Evolutionary conservation across 2,888 invertebrate species (phyloP).

Genomic region (Agrypnus murinus): DNA sequence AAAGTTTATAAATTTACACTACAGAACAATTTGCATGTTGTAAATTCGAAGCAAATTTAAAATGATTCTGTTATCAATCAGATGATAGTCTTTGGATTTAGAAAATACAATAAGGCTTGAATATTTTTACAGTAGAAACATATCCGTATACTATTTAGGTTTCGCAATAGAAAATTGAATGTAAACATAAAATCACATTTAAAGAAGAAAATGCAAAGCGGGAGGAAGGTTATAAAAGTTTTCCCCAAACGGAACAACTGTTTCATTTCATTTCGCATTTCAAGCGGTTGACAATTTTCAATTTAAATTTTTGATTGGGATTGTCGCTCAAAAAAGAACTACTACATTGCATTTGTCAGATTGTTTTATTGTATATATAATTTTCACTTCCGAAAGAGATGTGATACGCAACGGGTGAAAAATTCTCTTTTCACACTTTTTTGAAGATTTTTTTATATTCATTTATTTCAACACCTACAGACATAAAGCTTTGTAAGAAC

Average conservation of each 20-base stretch:
- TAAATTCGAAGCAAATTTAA: neutral
- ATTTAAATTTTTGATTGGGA: slow-evolving; percentile 51
- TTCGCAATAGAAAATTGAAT: slow-evolving; percentile 46
- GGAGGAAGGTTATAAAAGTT: slow-evolving; percentile 44
- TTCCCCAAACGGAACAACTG: slow-evolving; percentile 37
- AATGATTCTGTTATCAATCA: slow-evolving; percentile 30
- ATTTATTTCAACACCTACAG: too few relatives aligned
- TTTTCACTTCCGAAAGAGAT: too few relatives aligned
- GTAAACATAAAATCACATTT: slow-evolving; percentile 49
- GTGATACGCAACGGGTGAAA: too few relatives aligned
- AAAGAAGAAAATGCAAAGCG: slow-evolving; percentile 39
- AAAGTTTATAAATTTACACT: too few relatives aligned
- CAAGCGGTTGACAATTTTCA: slow-evolving; percentile 47
- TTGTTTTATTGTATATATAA: slow-evolving; percentile 11
- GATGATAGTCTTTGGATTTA: neutral
- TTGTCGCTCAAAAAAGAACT: slow-evolving; percentile 43
- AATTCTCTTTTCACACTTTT: too few relatives aligned
- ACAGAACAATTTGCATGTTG: too few relatives aligned
- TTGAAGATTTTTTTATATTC: too few relatives aligned
- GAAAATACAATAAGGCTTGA: slow-evolving; percentile 30
- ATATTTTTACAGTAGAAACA: slow-evolving; percentile 40
- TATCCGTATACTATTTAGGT: slow-evolving; percentile 35
- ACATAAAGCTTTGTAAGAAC: too few relatives aligned
- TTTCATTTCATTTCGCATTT: slow-evolving; percentile 44
- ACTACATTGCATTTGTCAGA: slow-evolving; percentile 22